phyloP scores from a whole-genome alignment of 2,797 vertebrate genomes.

The Gastrophryne carolinensis region DNA sequence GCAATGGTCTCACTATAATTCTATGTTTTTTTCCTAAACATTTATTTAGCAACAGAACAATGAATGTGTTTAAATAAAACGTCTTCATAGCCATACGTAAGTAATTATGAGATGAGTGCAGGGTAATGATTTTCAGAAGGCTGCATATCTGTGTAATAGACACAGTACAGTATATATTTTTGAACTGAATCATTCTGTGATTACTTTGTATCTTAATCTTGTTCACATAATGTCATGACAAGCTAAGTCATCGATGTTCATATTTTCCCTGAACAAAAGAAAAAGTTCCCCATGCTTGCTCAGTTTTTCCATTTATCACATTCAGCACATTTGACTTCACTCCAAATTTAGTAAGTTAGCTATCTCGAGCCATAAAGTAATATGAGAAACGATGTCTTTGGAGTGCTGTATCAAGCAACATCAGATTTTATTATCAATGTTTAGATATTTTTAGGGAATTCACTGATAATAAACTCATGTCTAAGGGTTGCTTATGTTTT shows the following conservation, averaged over 20 bases:
- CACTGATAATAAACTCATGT: neutral
- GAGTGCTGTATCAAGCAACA: neutral
- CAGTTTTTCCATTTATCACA: conserved; percentile 34
- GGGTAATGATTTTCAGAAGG: conserved; percentile 29
- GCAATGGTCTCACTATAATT: neutral
- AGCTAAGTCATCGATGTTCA: conserved; percentile 23
- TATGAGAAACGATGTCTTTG: conserved; percentile 10
- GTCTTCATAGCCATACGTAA: conserved; percentile 24
- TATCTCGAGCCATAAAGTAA: conserved; percentile 18
- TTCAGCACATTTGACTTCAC: conserved; percentile 8
- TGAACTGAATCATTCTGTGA: conserved; percentile 35
- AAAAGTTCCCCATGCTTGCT: conserved; percentile 8
- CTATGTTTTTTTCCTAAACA: neutral
- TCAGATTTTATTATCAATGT: neutral
- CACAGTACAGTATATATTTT: conserved; percentile 6
- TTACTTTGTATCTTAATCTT: conserved; percentile 30
- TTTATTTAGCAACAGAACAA: conserved; percentile 5
- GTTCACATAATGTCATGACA: conserved; percentile 43
- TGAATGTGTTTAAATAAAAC: conserved; percentile 8
- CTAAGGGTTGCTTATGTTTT: neutral
- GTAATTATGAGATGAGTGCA: conserved; percentile 25
- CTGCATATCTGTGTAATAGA: conserved; percentile 14
- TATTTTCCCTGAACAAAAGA: conserved; percentile 38
- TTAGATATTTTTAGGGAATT: neutral
- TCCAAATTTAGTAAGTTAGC: conserved; percentile 19